phyloP scores from a whole-genome alignment of 2,888 invertebrate species.

The Idaea straminata region DNA sequence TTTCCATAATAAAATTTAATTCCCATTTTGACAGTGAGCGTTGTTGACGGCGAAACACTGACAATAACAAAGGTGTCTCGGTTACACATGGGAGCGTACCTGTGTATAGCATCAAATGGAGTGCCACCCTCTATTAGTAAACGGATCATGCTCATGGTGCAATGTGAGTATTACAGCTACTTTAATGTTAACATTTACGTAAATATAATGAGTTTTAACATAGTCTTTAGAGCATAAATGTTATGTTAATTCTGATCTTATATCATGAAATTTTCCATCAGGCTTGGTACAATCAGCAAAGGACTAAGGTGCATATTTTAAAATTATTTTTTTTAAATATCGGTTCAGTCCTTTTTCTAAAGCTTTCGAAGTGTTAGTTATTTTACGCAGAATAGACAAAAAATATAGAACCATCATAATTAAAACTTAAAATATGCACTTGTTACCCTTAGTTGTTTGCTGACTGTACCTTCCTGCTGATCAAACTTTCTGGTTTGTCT shows the following conservation, averaged over 20 bases:
- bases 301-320: too few relatives aligned
- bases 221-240: not conserved
- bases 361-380: too few relatives aligned
- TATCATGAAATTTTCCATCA: not conserved
- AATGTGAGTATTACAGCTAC: slow-evolving; percentile 83
- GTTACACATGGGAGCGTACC: slow-evolving; percentile 94
- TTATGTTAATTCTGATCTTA: not conserved
- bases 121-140: slow-evolving; percentile 95
- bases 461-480: too few relatives aligned
- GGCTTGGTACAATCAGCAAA: too few relatives aligned
- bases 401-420: too few relatives aligned
- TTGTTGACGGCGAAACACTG: slow-evolving; percentile 92
- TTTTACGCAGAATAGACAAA: too few relatives aligned
- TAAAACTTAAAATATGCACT: too few relatives aligned
- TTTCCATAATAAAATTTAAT: not conserved
- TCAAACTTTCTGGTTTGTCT: too few relatives aligned
- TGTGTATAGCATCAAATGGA: slow-evolving; percentile 96
- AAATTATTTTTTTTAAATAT: too few relatives aligned
- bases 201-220: not conserved
- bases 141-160: slow-evolving; percentile 89
- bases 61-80: slow-evolving; percentile 93
- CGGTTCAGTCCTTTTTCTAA: too few relatives aligned
- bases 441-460: too few relatives aligned
- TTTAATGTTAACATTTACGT: slow-evolving; percentile 13
- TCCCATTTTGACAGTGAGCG: slow-evolving; percentile 82